Evolutionary conservation across 2,888 invertebrate species (phyloP), one percentile per base, ranked within the genome.

Genomic region (Dioctria rufipes): DNA sequence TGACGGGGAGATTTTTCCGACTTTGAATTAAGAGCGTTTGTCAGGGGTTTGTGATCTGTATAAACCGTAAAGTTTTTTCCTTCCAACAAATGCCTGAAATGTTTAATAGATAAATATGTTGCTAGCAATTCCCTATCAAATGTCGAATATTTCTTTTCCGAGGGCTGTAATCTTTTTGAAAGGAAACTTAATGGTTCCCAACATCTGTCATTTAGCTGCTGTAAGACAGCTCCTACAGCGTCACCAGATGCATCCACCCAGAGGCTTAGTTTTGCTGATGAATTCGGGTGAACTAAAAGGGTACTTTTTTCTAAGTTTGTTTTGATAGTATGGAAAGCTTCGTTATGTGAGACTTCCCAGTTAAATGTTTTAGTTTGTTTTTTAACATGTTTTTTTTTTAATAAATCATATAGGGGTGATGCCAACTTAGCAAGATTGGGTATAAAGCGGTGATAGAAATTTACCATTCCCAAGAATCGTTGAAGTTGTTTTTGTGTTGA

Each of bases 101-200:
- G 58, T 61, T 69, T 81, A 49, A 82, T 81, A 9, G 83, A 63
- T 85, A 84, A 0, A 88, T 88, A 89, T 0, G 88, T 86, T 0
- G 87, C 88, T 3, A 88, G 83, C 0, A 89, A 84, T 83, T 88
- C 87, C 8, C 87, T 49, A 80, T 89, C 88, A 81, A 87, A 88
- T 2, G 85, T 81, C 37, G 83, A 82, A 61, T 88, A 89, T 8
- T 86, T 87, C 6, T 42, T 66, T 80, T 89, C 85, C 0, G 86
- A 78, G 0, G 84, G 80, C 25, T 80, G 84, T 2, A 88, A 81
- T 46, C 86, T 87, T 66, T 83, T 83, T 2, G 86, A 87, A 80
- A 86, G 88, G 80, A 87, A 89, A 1, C 85, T 86, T 8, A 88
- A 80, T 0, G 88, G 88, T 83, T 87, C 80, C 86, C 87, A 87